Evolutionary conservation across 2,113 vertebrate genomes (phyloP).

Genomic region (Tragelaphus imberbis): DNA sequence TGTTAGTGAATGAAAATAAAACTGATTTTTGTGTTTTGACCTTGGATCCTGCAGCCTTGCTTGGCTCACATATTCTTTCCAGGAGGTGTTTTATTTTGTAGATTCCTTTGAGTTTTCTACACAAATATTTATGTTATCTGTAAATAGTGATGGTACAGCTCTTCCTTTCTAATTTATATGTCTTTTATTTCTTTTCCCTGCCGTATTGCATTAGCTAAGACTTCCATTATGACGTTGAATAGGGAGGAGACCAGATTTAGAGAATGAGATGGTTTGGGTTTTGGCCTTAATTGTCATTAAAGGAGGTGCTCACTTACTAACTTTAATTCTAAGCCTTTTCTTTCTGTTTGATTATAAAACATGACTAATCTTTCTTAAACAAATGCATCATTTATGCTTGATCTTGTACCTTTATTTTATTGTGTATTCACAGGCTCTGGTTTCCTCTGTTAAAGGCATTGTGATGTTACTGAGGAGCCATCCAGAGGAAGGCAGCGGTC

Average conservation of each 20-base stretch:
- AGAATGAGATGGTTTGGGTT: not conserved
- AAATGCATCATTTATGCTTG: not conserved
- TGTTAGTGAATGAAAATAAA: not conserved
- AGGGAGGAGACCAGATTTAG: not conserved
- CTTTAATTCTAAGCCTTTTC: not conserved
- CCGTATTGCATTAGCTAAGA: not conserved
- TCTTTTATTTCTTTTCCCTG: not conserved
- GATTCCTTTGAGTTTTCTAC: not conserved
- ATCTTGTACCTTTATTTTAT: constrained; percentile 10
- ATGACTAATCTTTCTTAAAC: not conserved
- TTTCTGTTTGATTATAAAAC: not conserved
- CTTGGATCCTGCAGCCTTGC: not conserved
- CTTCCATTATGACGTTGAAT: not conserved
- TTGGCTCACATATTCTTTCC: not conserved
- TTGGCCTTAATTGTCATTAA: not conserved
- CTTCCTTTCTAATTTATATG: not conserved
- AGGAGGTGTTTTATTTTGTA: not conserved
- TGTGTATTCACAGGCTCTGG: constrained; percentile 77
- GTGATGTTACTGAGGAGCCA: constrained; percentile 81
- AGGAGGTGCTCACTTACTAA: not conserved
- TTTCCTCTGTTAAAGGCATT: constrained; percentile 83
- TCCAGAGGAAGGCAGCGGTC: not conserved
- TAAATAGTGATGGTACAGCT: not conserved
- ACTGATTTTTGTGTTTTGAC: not conserved
- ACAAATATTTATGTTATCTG: not conserved